Percentiles rank a stretch among this genome's conserved stretches.
Evolutionary conservation across 2,888 invertebrate species (phyloP).

Genomic region (Pachliopta kotzebuea): DNA sequence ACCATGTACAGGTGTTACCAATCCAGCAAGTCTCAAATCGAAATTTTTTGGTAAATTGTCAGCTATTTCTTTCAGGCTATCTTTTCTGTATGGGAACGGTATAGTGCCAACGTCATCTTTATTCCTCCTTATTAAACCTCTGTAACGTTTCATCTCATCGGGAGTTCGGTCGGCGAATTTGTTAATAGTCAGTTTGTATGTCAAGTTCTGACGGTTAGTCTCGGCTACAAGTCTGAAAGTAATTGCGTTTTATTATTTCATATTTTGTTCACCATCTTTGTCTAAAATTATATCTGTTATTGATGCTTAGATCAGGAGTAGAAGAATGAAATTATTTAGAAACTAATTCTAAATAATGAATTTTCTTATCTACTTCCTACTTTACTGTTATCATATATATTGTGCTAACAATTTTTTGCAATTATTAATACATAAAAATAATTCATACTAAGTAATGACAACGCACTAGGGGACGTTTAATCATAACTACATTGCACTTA

Average conservation of each 20-base stretch:
- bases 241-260: background rate
- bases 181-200: slow-evolving; percentile 55
- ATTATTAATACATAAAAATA: too few species aligned
- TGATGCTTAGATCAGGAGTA: background rate
- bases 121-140: slow-evolving; percentile 44
- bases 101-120: slow-evolving; percentile 47
- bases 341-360: too few species aligned
- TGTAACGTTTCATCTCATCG: slow-evolving; percentile 49
- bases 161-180: slow-evolving; percentile 59
- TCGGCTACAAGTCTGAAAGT: slow-evolving; percentile 43
- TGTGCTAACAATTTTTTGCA: too few species aligned
- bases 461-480: too few species aligned
- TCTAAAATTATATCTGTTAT: background rate
- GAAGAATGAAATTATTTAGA: too few species aligned
- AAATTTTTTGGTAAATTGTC: slow-evolving; percentile 47
- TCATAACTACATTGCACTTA: too few species aligned
- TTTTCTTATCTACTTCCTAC: too few species aligned
- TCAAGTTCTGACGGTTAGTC: slow-evolving; percentile 48
- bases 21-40: slow-evolving; percentile 52
- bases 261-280: background rate
- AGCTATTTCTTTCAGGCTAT: slow-evolving; percentile 37
- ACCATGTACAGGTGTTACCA: slow-evolving; percentile 55
- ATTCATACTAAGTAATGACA: too few species aligned
- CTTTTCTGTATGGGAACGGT: slow-evolving; percentile 53
- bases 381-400: too few species aligned